Evolutionary conservation across 1,140 invertebrate genomes (phyloP).

Genomic region (Sarcophaga bullata): DNA sequence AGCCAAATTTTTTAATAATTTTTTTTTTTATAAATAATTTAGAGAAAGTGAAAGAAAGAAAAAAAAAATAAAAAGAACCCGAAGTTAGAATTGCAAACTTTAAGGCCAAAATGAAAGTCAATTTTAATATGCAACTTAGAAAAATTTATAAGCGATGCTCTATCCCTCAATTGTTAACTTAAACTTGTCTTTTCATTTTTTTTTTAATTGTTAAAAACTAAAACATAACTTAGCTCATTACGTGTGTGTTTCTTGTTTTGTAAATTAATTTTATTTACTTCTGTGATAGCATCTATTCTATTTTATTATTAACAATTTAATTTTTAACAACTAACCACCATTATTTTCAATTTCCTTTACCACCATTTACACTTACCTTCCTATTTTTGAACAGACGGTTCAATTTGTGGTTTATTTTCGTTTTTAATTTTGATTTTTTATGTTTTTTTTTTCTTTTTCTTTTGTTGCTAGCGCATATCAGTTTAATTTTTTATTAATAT

Average conservation of each 20-base stretch:
- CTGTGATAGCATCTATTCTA: constrained; percentile 37
- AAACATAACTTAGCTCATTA: too few species aligned
- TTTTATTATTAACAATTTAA: constrained; percentile 16
- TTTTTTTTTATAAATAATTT: background rate
- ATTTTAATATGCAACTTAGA: constrained; percentile 5
- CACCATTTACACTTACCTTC: background rate
- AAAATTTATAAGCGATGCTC: constrained; percentile 10
- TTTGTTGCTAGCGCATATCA: too few species aligned
- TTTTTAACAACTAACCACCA: background rate
- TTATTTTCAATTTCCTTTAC: background rate
- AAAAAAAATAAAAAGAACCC: too few species aligned
- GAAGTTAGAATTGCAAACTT: background rate
- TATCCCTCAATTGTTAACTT: constrained; percentile 15
- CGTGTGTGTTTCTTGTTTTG: constrained; percentile 3
- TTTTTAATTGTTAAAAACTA: background rate
- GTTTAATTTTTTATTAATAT: background rate
- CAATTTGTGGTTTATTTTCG: background rate
- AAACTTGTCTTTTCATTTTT: constrained; percentile 14
- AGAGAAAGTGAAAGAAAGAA: background rate
- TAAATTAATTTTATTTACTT: constrained; percentile 22
- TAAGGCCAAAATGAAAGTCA: constrained; percentile 33
- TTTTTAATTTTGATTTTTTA: background rate
- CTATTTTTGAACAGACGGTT: background rate
- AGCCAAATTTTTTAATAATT: constrained; percentile 8
- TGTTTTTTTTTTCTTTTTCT: too few species aligned